Base-by-base conservation (phyloP, 2,888 invertebrate species). In the Matsumyia berberina region DNA sequence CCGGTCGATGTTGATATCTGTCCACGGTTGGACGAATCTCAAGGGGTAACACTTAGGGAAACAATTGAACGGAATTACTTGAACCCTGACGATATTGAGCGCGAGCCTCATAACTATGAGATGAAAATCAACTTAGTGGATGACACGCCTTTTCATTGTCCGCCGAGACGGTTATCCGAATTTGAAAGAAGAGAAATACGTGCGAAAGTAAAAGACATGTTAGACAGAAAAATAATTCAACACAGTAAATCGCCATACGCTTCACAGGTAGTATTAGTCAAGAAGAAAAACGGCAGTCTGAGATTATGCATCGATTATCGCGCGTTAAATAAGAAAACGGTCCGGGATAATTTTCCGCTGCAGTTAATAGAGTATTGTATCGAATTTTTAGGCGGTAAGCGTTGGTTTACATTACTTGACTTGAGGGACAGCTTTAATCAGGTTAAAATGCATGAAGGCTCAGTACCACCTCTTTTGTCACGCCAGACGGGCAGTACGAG, bases 151-250 rank as follows among this genome's bases (percentile, higher is more conserved):
- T n/a, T n/a, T n/a, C n/a, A 39, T 39, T 39, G 37, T 5, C n/a
- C 37, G 0, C 37, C 37, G 2, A 39, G 37, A 39, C 2, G n/a
- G n/a, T n/a, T 39, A 7, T 39, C n/a, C n/a, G 37, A n/a, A 4
- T 39, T 12, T 4, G 37, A 39, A n/a, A n/a, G 37, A 39, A 39
- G 5, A n/a, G n/a, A 39, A 2, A 60, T 60, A 44, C 24, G 31
- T 6, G 44, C 42, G 7, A 60, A 60, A 42, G 24, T 60, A 44
- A 60, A 42, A 42, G 42, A 60, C 12, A 60, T 60, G 60, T 29
- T 60, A 12, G 29, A 42, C 29, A 44, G 29, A 60, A 60, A 60
- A 29, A 29, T 24, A 60, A 60, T 42, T 7, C 42, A 12, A 12
- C 42, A 29, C 12, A 60, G 60, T 29, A 60, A 60, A 12, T 60